Conservation (phyloP, 2,113 vertebrate genomes). For the Dasyprocta punctata region DNA sequence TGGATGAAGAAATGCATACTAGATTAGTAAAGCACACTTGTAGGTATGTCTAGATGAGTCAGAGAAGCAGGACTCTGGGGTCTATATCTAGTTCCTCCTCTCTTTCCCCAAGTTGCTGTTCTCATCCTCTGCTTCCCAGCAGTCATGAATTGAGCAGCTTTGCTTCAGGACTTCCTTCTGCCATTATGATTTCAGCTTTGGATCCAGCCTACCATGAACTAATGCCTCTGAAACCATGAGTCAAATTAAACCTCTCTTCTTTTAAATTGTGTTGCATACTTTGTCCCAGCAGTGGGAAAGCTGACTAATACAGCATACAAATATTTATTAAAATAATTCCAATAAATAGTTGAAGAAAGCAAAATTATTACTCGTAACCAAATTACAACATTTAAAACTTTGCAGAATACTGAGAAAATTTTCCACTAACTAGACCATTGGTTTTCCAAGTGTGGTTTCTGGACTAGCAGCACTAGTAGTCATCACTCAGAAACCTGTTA, state of each 20-base stretch:
- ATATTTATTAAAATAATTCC: not conserved
- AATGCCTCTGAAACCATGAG: not conserved
- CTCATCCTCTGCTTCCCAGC: not conserved
- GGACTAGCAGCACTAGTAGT: not conserved
- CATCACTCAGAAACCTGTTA: not conserved
- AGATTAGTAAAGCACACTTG: not conserved
- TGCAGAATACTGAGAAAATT: not conserved
- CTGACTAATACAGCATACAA: not conserved
- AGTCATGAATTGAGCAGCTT: not conserved
- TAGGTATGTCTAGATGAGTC: not conserved
- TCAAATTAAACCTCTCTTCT: not conserved
- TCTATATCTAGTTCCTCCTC: not conserved
- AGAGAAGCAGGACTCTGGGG: not conserved
- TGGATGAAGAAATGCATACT: not conserved
- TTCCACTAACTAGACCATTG: not conserved
- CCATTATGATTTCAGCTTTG: not conserved
- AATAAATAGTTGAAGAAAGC: not conserved
- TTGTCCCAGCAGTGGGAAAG: not conserved
- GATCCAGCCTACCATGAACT: not conserved
- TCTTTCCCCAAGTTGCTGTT: not conserved
- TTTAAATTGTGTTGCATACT: not conserved
- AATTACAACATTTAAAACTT: not conserved
- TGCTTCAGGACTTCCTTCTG: not conserved
- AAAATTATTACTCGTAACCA: not conserved
- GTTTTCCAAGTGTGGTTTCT: not conserved